These are phyloP conservation scores for Miltochrista miniata DNA, from an alignment of 2,888 invertebrate species.

Conservation along the genomic window DNA sequence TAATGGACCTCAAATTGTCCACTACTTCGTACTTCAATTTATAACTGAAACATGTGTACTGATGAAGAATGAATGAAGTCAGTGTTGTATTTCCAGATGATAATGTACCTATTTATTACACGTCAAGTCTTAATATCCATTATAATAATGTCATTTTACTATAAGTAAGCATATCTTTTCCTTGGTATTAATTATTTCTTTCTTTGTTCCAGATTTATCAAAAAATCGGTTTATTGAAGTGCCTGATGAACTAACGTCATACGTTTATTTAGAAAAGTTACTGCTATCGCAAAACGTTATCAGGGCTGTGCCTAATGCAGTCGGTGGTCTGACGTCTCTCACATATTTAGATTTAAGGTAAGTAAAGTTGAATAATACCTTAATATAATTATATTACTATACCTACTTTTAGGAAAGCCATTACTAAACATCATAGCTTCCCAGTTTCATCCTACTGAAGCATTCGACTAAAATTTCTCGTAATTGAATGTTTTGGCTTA, in stretches of 20 bases:
- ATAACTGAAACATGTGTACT: too few species aligned
- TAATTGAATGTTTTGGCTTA: too few species aligned
- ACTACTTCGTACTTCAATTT: too few species aligned
- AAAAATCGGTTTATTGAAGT: conserved; percentile 91
- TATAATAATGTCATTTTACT: too few species aligned
- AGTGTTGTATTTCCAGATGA: too few species aligned
- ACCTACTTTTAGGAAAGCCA: not conserved
- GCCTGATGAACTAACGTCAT: conserved; percentile 94
- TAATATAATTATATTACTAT: not conserved
- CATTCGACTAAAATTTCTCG: too few species aligned
- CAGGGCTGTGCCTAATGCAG: conserved; percentile 92
- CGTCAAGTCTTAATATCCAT: too few species aligned
- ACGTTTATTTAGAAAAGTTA: conserved; percentile 93
- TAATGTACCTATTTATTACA: too few species aligned
- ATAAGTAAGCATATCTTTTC: too few species aligned
- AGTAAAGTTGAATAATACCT: conserved; percentile 20
- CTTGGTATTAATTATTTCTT: conserved; percentile 3
- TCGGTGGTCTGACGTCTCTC: conserved; percentile 92
- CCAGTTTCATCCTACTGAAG: too few species aligned
- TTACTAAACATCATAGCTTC: not conserved
- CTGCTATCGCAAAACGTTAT: conserved; percentile 96
- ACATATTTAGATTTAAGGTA: conserved; percentile 95
- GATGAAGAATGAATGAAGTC: too few species aligned
- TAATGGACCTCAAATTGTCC: too few species aligned
- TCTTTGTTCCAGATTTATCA: conserved; percentile 77